phyloP scores from a whole-genome alignment of 2,113 vertebrate genomes.

The Genyomyrus donnyi region DNA sequence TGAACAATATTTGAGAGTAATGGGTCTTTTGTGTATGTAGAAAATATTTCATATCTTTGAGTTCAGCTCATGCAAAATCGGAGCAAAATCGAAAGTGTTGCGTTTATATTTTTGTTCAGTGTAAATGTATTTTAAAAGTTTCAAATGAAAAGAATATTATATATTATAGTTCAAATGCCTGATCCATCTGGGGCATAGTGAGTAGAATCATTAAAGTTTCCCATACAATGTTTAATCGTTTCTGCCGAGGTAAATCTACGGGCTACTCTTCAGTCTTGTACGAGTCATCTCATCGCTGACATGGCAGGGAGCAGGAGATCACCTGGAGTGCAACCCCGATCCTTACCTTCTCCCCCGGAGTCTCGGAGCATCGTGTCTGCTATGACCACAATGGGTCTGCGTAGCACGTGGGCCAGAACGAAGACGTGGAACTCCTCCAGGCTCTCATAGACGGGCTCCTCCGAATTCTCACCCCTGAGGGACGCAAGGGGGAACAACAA shows the following conservation, averaged over 20 bases:
- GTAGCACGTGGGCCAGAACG: conserved; percentile 86
- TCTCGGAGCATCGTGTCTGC: conserved; percentile 94
- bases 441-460: conserved; percentile 95
- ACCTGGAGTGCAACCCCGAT: too few relatives aligned
- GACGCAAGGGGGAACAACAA: not conserved
- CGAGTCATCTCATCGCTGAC: not conserved
- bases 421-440: conserved; percentile 97
- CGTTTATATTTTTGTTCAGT: too few relatives aligned
- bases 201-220: not conserved
- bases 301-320: not conserved
- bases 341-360: conserved; percentile 88
- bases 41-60: too few relatives aligned
- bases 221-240: not conserved
- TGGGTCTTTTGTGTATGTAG: too few relatives aligned
- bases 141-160: not conserved
- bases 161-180: not conserved
- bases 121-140: not conserved
- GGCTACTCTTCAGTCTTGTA: not conserved
- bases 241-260: not conserved
- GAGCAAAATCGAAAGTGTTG: too few relatives aligned
- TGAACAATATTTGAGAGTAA: too few relatives aligned
- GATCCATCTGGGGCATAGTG: not conserved
- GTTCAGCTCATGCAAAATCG: too few relatives aligned
- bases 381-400: conserved; percentile 89
- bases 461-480: conserved; percentile 81